Conservation (phyloP, 2,113 vertebrate species). For the Carassius carassius region DNA sequence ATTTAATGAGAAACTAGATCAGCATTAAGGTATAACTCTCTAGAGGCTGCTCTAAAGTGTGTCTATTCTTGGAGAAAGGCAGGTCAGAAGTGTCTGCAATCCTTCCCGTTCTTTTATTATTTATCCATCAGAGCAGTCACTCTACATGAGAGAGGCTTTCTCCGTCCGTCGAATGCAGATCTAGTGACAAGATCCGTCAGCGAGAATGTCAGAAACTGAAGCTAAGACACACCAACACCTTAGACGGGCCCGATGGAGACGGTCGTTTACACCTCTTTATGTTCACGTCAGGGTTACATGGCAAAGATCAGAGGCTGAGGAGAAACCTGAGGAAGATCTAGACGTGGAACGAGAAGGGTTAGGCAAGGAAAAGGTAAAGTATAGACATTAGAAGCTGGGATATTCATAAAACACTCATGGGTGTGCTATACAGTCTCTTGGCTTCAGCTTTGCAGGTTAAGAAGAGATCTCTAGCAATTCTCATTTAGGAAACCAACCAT, state of each 20-base stretch:
- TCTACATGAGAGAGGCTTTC: conserved; percentile 46
- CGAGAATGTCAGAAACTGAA: conserved; percentile 34
- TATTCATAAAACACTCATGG: conserved; percentile 17
- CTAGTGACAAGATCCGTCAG: conserved; percentile 36
- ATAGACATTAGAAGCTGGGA: background rate
- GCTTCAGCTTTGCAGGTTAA: conserved; percentile 55
- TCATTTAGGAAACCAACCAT: conserved; percentile 67
- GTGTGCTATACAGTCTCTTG: conserved; percentile 18
- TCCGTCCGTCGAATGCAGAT: conserved; percentile 38
- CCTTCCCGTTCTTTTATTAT: conserved; percentile 46
- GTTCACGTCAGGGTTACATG: conserved; percentile 41
- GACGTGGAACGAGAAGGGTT: conserved; percentile 5
- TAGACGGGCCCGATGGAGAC: conserved; percentile 5
- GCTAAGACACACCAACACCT: conserved; percentile 45
- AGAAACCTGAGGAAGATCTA: conserved; percentile 31
- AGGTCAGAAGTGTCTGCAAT: conserved; percentile 45
- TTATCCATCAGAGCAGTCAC: conserved; percentile 41
- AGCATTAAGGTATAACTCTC: conserved; percentile 31
- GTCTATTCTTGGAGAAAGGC: conserved; percentile 37
- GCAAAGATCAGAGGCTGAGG: conserved; percentile 34
- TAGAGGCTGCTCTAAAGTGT: background rate
- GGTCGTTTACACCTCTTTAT: conserved; percentile 42
- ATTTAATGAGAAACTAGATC: conserved; percentile 37
- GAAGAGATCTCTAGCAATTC: conserved; percentile 59
- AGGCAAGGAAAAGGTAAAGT: background rate